Percentiles rank a stretch among this genome's conserved stretches.
Conservation (phyloP, 2,888 invertebrate genomes). For the Pteria penguin region DNA sequence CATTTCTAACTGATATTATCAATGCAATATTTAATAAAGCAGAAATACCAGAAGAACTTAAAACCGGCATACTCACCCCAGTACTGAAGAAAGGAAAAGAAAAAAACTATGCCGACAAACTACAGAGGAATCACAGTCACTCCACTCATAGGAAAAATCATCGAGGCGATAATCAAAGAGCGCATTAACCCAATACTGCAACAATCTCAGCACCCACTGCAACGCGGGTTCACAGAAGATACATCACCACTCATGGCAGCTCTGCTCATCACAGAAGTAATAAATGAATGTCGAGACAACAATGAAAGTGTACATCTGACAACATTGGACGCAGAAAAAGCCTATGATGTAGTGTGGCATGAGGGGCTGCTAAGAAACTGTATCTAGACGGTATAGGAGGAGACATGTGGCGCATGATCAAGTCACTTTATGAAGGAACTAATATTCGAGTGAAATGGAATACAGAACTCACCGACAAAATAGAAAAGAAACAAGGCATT, state of each 20-base stretch:
- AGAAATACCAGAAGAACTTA: background rate
- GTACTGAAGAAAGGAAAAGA: background rate
- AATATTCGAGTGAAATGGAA: conserved; percentile 8
- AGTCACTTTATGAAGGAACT: background rate
- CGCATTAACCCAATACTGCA: background rate
- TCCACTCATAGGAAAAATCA: background rate
- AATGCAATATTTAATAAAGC: background rate
- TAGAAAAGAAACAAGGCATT: background rate
- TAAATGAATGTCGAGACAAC: background rate
- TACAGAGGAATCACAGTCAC: conserved; percentile 14
- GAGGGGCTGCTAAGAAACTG: conserved; percentile 3
- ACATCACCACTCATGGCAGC: conserved; percentile 17
- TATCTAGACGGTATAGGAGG: conserved; percentile 2
- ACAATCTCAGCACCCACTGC: background rate
- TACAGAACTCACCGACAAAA: background rate
- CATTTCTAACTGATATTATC: background rate
- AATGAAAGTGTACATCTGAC: background rate
- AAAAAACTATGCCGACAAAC: background rate
- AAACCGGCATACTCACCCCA: background rate
- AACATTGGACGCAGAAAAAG: conserved; percentile 13
- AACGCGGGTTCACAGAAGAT: conserved; percentile 13
- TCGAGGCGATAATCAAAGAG: conserved; percentile 9
- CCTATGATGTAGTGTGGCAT: conserved; percentile 9
- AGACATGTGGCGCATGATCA: background rate
- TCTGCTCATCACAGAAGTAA: conserved; percentile 4